A percentile compares a stretch with the other conserved stretches of the same genome.
Evolutionary conservation across 2,888 invertebrate species (phyloP).

Genomic region (Andrena hattorfiana): DNA sequence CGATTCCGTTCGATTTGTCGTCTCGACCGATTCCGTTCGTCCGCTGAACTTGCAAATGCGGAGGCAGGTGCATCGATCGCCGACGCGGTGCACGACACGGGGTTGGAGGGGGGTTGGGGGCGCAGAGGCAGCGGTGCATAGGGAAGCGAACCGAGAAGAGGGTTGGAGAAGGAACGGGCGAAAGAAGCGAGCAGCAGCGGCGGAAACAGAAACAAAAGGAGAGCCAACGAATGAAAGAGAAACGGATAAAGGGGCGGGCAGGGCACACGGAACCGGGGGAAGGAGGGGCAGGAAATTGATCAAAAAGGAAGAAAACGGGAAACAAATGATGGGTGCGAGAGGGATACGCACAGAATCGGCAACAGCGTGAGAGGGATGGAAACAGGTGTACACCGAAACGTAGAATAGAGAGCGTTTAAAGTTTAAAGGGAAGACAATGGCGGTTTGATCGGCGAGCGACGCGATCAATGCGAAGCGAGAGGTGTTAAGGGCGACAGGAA

Average conservation of each 20-base stretch:
- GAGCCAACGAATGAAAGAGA: slow-evolving; percentile 26
- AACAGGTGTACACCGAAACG: slow-evolving; percentile 9
- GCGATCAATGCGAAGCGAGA: not conserved
- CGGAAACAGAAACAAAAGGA: slow-evolving; percentile 40
- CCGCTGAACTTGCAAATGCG: slow-evolving; percentile 64
- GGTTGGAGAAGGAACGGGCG: not conserved
- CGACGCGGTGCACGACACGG: slow-evolving; percentile 12
- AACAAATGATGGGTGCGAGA: slow-evolving; percentile 37
- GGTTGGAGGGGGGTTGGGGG: slow-evolving; percentile 9
- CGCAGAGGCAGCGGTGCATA: slow-evolving; percentile 9
- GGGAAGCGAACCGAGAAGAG: not conserved
- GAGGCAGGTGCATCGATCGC: slow-evolving; percentile 62
- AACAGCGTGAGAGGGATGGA: not conserved
- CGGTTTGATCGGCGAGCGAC: not conserved
- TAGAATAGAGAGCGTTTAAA: slow-evolving; percentile 17
- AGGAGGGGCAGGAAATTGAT: no score
- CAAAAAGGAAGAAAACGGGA: slow-evolving; percentile 25
- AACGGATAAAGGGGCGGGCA: slow-evolving; percentile 12
- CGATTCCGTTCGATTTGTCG: slow-evolving; percentile 61
- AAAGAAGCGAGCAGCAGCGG: slow-evolving; percentile 14
- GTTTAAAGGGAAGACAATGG: slow-evolving; percentile 17
- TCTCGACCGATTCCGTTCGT: slow-evolving; percentile 51
- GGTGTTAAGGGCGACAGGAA: not conserved
- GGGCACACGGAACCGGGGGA: slow-evolving; percentile 10
- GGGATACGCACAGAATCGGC: slow-evolving; percentile 14